Evolutionary conservation across 2,797 vertebrate genomes (phyloP).

Genomic region (Tragopan temminckii): DNA sequence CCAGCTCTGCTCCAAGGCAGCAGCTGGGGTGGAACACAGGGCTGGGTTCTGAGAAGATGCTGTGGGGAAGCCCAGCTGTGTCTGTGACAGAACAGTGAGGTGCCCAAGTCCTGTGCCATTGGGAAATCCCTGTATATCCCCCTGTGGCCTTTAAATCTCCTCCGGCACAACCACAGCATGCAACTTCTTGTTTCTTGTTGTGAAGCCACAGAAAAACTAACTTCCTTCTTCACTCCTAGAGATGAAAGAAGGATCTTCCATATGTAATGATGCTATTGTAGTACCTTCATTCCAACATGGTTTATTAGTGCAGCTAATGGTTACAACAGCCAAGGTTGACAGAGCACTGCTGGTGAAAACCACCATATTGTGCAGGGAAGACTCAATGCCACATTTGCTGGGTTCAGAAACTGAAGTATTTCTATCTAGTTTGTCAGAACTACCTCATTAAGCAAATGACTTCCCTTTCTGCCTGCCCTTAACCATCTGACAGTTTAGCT

Average conservation of each 20-base stretch:
- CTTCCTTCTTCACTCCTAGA: not conserved
- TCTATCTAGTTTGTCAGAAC: slow-evolving; percentile 18
- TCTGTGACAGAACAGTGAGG: not conserved
- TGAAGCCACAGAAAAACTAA: not conserved
- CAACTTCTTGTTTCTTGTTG: not conserved
- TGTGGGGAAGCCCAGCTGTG: not conserved
- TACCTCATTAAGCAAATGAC: slow-evolving; percentile 50
- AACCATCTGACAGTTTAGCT: slow-evolving; percentile 41
- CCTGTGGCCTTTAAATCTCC: not conserved
- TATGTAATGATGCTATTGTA: not conserved
- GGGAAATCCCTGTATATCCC: not conserved
- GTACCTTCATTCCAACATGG: not conserved
- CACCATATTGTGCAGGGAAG: not conserved
- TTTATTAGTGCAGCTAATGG: not conserved
- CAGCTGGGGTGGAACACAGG: not conserved
- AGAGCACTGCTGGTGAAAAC: not conserved
- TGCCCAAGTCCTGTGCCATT: accelerated
- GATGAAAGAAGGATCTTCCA: not conserved
- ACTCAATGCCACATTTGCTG: not conserved
- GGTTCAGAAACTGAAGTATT: not conserved
- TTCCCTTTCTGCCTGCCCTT: slow-evolving; percentile 9
- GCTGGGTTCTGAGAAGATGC: not conserved
- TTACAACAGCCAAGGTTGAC: not conserved
- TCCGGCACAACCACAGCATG: not conserved
- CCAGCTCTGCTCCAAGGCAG: not conserved